A percentile compares a stretch with the other conserved stretches of the same genome.
Conservation (phyloP, 2,113 vertebrate genomes). For the Haplochromis vanheusdeni region DNA sequence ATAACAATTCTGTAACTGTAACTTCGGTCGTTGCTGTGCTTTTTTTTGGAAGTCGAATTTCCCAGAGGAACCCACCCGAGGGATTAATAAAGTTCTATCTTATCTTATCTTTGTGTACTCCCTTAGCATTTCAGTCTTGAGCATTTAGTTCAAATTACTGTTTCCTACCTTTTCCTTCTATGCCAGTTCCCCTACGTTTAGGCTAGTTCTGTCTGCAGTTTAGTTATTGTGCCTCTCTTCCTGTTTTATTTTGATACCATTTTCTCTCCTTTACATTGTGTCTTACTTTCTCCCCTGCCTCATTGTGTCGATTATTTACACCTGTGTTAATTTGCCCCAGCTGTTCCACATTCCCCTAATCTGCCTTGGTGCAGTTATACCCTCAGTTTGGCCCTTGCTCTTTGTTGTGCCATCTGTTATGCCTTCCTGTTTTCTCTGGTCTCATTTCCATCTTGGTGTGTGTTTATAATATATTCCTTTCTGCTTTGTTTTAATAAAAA, state of each 20-base stretch:
- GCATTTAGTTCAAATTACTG: not conserved
- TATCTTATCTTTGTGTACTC: not conserved
- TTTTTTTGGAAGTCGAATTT: too few relatives aligned
- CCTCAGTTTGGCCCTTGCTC: not conserved
- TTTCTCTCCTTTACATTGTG: not conserved
- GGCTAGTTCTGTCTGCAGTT: not conserved
- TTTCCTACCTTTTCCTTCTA: not conserved
- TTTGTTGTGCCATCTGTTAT: not conserved
- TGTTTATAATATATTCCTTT: not conserved
- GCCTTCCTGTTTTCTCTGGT: not conserved
- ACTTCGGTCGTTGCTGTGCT: too few relatives aligned
- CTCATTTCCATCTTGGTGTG: accelerated
- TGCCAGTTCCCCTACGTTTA: accelerated
- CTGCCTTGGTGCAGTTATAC: not conserved
- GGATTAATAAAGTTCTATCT: too few relatives aligned
- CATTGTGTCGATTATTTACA: not conserved
- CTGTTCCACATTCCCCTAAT: not conserved
- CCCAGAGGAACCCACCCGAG: too few relatives aligned
- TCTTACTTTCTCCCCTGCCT: not conserved
- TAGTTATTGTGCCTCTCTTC: not conserved
- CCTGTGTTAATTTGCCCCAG: not conserved
- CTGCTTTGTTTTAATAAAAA: not conserved
- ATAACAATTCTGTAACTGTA: too few relatives aligned
- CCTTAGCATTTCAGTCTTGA: not conserved
- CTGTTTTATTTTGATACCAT: not conserved